Base-by-base conservation (phyloP, 2,888 invertebrate species). In the Noctua comes region DNA sequence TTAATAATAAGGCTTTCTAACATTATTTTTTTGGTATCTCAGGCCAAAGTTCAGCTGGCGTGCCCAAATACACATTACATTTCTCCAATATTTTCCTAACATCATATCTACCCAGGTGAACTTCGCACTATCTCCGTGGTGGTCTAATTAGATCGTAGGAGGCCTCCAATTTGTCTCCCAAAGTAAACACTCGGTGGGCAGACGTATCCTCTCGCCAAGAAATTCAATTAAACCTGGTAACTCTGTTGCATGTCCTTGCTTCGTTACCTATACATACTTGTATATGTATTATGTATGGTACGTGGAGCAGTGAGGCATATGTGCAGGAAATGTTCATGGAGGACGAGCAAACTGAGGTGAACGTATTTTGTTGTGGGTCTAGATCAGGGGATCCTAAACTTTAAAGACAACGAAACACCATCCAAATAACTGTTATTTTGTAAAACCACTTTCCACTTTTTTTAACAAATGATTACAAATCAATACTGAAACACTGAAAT, bases 141-240 rank as follows among this genome's bases (percentile, higher is more conserved):
- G 68, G 79, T 74, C 81, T 89, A 90, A 91, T 91, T 89, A 87
- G 81, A 86, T 90, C 80, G 87, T 76, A 83, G 80, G 76, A 82
- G 86, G 86, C 88, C 89, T 71, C 68, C 85, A 91, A 91, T 92
- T 91, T 92, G 88, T 89, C 87, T 84, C 86, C 87, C 80, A 90
- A 90, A 90, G 93, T 92, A 93, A 93, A 94, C 92, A 92, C 90
- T 84, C 88, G 83, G 89, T 89, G 89, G 91, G 90, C 89, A 89
- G 86, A 79, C 88, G 91, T 92, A 91, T 90, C 89, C 87, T 90
- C 88, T 89, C 90, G 89, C 86, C 88, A 90, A 93, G 93, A 94
- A 93, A 95, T 94, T 93, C 94, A 95, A 95, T 95, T 95, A 93
- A 88, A 89, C 85, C 91, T 91, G 92, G 91, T 92, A 93, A 91